Conservation (phyloP, 2,888 invertebrate genomes). For the Resseliella maxima region DNA sequence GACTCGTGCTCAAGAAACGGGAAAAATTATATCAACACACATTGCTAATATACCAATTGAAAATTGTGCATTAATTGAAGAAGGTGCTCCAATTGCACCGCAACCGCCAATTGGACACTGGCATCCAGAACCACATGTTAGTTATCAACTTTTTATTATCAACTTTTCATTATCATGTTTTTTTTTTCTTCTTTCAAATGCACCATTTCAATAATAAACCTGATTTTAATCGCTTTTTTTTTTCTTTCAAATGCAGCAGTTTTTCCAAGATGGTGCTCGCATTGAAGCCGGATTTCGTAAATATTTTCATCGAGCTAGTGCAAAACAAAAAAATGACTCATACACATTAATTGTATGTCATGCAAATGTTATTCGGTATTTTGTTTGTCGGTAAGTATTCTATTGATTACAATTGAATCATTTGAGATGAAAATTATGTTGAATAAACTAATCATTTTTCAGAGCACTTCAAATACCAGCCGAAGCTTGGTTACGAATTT, state of each 20-base stretch:
- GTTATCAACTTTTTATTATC: conserved; percentile 60
- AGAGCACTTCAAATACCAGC: conserved; percentile 97
- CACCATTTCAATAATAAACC: no score
- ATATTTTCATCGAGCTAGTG: conserved; percentile 90
- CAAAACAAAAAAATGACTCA: conserved; percentile 81
- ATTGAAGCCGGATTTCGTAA: conserved; percentile 96
- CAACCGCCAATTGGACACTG: conserved; percentile 91
- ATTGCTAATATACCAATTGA: conserved; percentile 73
- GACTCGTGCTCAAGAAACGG: conserved; percentile 93
- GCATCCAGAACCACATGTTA: conserved; percentile 84
- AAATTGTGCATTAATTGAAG: conserved; percentile 82
- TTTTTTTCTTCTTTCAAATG: not conserved
- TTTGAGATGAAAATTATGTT: no score
- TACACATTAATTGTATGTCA: conserved; percentile 96
- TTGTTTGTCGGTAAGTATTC: conserved; percentile 81
- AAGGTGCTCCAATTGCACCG: conserved; percentile 94
- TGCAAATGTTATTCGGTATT: conserved; percentile 96
- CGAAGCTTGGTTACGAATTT: conserved; percentile 95
- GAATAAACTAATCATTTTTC: conserved; percentile 62
- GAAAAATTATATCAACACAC: conserved; percentile 80
- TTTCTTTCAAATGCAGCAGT: conserved; percentile 74
- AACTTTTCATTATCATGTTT: not conserved
- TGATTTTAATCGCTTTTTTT: conserved; percentile 52
- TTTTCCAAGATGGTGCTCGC: conserved; percentile 90
- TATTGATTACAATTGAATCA: not conserved